phyloP scores from a whole-genome alignment of 1,140 invertebrate genomes.

The Gonatopus flavifemur region DNA sequence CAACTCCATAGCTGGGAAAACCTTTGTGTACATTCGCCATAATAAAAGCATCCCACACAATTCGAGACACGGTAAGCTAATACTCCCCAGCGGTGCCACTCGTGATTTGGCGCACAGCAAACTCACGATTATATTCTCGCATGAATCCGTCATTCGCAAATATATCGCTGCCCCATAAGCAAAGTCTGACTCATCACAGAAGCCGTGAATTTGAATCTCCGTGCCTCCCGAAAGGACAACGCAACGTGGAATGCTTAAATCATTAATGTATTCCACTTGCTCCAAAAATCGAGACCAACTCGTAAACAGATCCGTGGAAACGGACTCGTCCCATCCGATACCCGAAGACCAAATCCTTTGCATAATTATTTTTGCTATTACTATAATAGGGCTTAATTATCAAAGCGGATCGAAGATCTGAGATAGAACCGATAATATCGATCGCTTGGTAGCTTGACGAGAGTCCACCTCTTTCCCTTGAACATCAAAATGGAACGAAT shows the following conservation, averaged over 20 bases:
- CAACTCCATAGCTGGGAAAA: no score
- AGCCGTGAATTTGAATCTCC: not conserved
- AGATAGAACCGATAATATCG: not conserved
- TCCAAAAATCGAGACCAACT: not conserved
- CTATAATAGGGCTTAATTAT: not conserved
- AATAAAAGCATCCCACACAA: no score
- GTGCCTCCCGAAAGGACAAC: not conserved
- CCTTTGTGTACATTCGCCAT: no score
- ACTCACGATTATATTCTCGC: not conserved
- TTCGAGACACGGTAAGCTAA: no score
- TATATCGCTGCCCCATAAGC: not conserved
- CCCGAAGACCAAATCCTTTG: not conserved
- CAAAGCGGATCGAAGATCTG: not conserved
- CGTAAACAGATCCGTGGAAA: not conserved
- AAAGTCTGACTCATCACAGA: not conserved
- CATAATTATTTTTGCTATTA: not conserved
- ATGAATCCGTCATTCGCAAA: not conserved
- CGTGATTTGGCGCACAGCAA: not conserved
- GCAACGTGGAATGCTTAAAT: not conserved
- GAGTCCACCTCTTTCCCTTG: not conserved
- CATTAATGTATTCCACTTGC: not conserved
- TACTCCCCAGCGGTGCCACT: conserved; percentile 3
- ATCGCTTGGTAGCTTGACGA: not conserved
- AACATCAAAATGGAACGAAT: not conserved
- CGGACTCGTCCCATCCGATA: not conserved